These are phyloP conservation scores for Cinara cedri DNA, from an alignment of 2,888 invertebrate genomes.

Conservation along the genomic window DNA sequence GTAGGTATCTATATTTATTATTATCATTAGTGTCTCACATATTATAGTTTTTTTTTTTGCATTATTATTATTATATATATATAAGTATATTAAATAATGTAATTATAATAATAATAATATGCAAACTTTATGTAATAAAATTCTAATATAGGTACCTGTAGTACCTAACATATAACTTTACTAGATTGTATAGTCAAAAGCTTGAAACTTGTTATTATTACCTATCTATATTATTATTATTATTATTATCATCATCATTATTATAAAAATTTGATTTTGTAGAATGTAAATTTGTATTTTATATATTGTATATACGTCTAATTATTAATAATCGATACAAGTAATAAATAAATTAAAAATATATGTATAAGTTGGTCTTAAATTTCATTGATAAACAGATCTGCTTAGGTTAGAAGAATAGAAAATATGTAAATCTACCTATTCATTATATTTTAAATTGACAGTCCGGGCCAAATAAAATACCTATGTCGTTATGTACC, in stretches of 20 bases:
- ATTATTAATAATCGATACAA: constrained; percentile 6
- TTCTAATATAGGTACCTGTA: not conserved
- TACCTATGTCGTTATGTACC: too few species aligned
- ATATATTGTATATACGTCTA: constrained; percentile 30
- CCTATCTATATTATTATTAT: constrained; percentile 16
- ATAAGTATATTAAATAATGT: not conserved
- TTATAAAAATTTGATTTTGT: constrained; percentile 33
- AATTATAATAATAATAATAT: not conserved
- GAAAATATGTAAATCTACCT: too few species aligned
- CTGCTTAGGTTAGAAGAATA: too few species aligned
- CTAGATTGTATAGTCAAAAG: not conserved
- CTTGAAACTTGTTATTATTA: constrained; percentile 39
- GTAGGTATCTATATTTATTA: constrained; percentile 20
- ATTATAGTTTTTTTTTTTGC: constrained; percentile 11
- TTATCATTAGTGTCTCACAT: constrained; percentile 17
- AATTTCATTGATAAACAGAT: too few species aligned
- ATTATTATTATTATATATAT: not conserved
- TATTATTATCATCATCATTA: not conserved
- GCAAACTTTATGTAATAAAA: not conserved
- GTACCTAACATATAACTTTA: not conserved
- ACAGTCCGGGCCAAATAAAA: too few species aligned
- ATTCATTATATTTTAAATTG: too few species aligned
- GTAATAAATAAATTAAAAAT: constrained; percentile 2
- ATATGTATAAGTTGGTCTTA: too few species aligned
- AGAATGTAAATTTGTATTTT: constrained; percentile 38